Evolutionary conservation across 64 coral and sea anemone genomes (phyloP), one percentile per base, ranked within the genome.

Genomic region (Stylophora pistillata): DNA sequence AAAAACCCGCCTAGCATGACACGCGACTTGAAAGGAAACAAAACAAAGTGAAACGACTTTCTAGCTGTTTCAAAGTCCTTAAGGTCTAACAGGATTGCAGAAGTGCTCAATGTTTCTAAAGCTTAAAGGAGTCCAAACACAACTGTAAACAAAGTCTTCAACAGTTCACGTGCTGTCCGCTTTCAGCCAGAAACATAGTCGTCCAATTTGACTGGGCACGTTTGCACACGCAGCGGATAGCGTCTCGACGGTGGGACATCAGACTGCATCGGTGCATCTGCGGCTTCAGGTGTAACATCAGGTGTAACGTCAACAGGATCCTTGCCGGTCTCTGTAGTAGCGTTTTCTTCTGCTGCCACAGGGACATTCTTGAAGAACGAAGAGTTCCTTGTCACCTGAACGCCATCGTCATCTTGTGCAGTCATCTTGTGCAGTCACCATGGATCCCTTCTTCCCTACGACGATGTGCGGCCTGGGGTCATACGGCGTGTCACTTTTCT

Each of bases 101-200:
- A 65, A 65, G 62, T n/a, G 62, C n/a, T 64, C 62, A 65, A 65
- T 25, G 62, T 65, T 23, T 65, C 60, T 65, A 65, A n/a, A 23
- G 62, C 20, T 4, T 65, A 65, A 65, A 65, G 62, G n/a, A 9
- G 62, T 56, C 76, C 76, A 25, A 78, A 78, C 76, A 78, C 76
- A 78, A 78, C 76, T 56, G 34, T 56, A 78, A 78, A n/a, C 52
- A 78, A 78, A 78, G 76, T 78, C 76, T 78, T 28, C 0, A 78
- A 78, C 34, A 78, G 76, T 77, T 77, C 52, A 56, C 52, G 55
- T 65, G 62, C 10, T 0, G 58, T 61, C 58, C 13, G 13, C 74
- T 77, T 34, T 77, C 74, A 77, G 74, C 74, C 74, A 77, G 29
- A 77, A 77, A 77, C 74, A 77, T 77, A 77, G 74, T 77, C 74